Evolutionary conservation across 2,888 invertebrate genomes (phyloP).

Genomic region (Leptinotarsa juncta): DNA sequence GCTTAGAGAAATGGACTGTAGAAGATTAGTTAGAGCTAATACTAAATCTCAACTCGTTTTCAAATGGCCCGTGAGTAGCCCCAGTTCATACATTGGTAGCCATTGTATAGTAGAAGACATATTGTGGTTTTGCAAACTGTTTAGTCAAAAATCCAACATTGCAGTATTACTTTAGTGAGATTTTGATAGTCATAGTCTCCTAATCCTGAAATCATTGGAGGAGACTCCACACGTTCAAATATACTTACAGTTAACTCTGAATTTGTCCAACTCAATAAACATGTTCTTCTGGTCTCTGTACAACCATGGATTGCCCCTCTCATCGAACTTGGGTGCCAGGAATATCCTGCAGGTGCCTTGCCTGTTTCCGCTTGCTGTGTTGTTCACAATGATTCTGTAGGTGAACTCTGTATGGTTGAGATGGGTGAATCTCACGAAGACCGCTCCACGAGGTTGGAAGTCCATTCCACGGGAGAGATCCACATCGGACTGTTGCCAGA

Average conservation of each 20-base stretch:
- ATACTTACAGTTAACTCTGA: conserved; percentile 71
- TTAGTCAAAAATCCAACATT: no score
- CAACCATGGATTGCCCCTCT: conserved; percentile 73
- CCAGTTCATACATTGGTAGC: no score
- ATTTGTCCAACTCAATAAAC: conserved; percentile 82
- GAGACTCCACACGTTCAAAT: no score
- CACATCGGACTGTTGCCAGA: conserved; percentile 84
- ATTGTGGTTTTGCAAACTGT: no score
- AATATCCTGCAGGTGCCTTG: conserved; percentile 78
- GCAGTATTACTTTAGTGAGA: no score
- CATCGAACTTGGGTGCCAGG: conserved; percentile 76
- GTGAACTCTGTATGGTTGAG: conserved; percentile 79
- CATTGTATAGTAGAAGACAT: no score
- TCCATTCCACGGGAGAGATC: conserved; percentile 85
- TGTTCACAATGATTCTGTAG: conserved; percentile 68
- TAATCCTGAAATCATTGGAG: no score
- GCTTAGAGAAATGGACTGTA: no score
- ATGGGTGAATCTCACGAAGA: conserved; percentile 75
- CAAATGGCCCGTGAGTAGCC: no score
- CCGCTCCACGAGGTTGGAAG: conserved; percentile 81
- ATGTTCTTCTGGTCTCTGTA: conserved; percentile 74
- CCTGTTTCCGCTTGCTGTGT: conserved; percentile 62
- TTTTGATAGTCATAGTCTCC: no score
- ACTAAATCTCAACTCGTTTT: no score
- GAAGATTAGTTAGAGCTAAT: no score